Evolutionary conservation across 92 coral and sea anemone species (phyloP).

Genomic region (Palythoa grandis): DNA sequence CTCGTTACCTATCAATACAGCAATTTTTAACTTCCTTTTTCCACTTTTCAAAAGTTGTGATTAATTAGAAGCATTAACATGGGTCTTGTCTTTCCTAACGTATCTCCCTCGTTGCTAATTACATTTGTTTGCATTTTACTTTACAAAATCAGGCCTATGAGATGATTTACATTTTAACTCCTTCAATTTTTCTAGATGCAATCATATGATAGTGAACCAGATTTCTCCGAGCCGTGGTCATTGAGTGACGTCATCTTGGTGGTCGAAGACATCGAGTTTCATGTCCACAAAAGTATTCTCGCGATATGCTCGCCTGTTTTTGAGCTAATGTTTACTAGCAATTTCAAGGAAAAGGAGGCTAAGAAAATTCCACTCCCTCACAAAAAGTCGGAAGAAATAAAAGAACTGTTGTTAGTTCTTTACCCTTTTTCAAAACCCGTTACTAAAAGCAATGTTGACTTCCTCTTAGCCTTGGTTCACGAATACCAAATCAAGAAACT

Average conservation of each 20-base stretch:
- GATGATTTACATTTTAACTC: too few relatives aligned
- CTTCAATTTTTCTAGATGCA: too few relatives aligned
- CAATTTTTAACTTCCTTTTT: too few relatives aligned
- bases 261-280: slow-evolving; percentile 7
- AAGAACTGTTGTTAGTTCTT: neutral
- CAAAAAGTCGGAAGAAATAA: neutral
- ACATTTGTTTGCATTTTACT: too few relatives aligned
- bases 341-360: neutral
- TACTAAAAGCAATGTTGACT: neutral
- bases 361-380: neutral
- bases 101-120: too few relatives aligned
- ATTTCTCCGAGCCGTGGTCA: neutral
- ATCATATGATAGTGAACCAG: too few relatives aligned
- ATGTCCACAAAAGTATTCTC: neutral
- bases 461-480: neutral
- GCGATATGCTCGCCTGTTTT: slow-evolving; percentile 4
- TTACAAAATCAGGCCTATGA: too few relatives aligned
- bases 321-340: slow-evolving; percentile 10
- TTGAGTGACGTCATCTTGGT: neutral
- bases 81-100: too few relatives aligned
- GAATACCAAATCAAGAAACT: slow-evolving; percentile 1
- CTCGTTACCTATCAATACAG: too few relatives aligned
- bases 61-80: too few relatives aligned
- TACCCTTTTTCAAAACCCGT: neutral
- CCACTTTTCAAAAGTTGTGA: too few relatives aligned